A percentile compares a stretch with the other conserved stretches of the same genome.
Conservation (phyloP, 2,113 vertebrate species). For the Dicaeum eximium region DNA sequence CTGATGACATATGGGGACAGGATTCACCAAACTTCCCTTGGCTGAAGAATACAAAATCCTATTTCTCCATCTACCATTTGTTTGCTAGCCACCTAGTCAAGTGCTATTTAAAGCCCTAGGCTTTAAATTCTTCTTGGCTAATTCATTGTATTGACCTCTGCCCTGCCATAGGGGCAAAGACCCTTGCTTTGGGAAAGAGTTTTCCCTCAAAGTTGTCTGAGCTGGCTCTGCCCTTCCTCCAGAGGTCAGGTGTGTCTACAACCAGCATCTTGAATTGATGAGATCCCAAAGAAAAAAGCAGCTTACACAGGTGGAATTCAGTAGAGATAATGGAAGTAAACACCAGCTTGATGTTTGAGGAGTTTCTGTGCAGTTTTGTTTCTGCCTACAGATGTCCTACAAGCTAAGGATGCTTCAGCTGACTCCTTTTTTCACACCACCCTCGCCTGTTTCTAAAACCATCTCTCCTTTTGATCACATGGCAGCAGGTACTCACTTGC, state of each 20-base stretch:
- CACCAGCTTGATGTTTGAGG: not conserved
- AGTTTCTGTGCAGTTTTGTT: not conserved
- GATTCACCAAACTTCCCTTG: not conserved
- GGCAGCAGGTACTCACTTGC: conserved; percentile 31
- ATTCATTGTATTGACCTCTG: not conserved
- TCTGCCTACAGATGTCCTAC: not conserved
- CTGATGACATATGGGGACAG: not conserved
- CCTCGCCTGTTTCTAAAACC: conserved; percentile 22
- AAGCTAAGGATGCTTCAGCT: not conserved
- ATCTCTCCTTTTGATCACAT: conserved; percentile 1
- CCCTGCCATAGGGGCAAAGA: not conserved
- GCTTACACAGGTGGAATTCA: not conserved
- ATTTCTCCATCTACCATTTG: not conserved
- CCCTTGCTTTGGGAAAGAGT: not conserved
- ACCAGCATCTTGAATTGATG: not conserved
- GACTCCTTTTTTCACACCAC: conserved; percentile 12
- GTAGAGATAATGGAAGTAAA: not conserved
- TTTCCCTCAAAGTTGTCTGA: not conserved
- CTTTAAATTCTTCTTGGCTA: not conserved
- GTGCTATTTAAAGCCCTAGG: not conserved
- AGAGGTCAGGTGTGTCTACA: not conserved
- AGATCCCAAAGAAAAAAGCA: not conserved
- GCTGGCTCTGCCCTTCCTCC: not conserved
- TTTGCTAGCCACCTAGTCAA: not conserved
- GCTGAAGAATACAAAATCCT: not conserved